Evolutionary conservation across 2,797 vertebrate species (phyloP), one percentile per base, ranked within the genome.

Genomic region (Anomalospiza imberbis): DNA sequence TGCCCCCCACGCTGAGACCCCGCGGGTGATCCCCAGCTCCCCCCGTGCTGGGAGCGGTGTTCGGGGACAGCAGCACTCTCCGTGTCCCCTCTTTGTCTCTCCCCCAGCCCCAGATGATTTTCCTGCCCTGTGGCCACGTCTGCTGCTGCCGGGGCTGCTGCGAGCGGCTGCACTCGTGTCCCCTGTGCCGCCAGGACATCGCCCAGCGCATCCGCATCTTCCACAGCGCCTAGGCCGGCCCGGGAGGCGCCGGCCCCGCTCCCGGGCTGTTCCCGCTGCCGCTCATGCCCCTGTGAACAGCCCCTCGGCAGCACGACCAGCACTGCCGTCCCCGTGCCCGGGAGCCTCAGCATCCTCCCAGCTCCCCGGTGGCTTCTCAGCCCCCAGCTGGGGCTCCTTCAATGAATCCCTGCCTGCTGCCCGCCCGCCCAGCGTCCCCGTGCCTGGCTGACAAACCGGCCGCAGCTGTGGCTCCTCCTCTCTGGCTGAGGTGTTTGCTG

Each of bases 91-190:
- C 18, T 73, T 28, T 88, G 32, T 74, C 53, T 95, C 63, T 95
- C 42, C 19, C 65, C 2, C 98, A 99, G 99, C 97, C 99, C 60
- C 98, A 99, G 96, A 94, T 98, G 80, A 97, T 99, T 97, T 99
- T 99, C 97, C 97, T 99, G 96, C 98, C 98, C 29, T 99, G 99
- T 4, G 99, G 99, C 57, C 99, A 99, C 0, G 98, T 99, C 20
- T 99, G 99, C 98, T 99, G 99, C 96, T 99, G 99, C 93, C 98
- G 97, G 95, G 93, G 91, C 26, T 99, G 99, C 97, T 99, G 98
- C 32, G 96, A 97, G 7, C 98, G 97, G 5, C 96, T 99, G 91
- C 98, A 66, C 74, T 96, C 92, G 38, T 99, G 99, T 71, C 99
- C 99, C 0, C 97, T 99, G 93, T 99, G 99, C 97, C 99, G 99